phyloP scores from a whole-genome alignment of 2,797 vertebrate genomes.

The Otolemur crassicaudatus region DNA sequence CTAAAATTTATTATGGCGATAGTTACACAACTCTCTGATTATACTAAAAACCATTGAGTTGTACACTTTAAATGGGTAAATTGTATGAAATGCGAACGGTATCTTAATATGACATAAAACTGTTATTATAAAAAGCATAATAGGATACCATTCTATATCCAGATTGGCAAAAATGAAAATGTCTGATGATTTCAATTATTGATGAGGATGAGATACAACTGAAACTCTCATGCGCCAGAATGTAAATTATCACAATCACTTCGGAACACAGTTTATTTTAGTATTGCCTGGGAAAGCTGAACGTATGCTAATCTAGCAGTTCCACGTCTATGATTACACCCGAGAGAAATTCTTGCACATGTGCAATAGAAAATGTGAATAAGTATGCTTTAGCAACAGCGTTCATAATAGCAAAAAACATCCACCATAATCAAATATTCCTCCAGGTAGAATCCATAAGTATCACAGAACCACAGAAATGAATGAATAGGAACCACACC shows the following conservation, averaged over 20 bases:
- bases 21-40: not conserved
- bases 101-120: not conserved
- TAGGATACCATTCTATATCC: not conserved
- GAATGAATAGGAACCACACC: not conserved
- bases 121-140: not conserved
- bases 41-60: not conserved
- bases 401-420: not conserved
- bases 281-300: not conserved
- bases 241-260: constrained; percentile 4
- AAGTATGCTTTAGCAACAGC: not conserved
- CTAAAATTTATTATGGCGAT: not conserved
- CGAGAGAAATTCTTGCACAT: not conserved
- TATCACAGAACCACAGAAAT: not conserved
- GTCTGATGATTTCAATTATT: not conserved
- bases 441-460: not conserved
- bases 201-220: not conserved
- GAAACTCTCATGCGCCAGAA: not conserved
- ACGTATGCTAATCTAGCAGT: not conserved
- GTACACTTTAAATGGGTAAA: not conserved
- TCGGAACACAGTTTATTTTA: constrained; percentile 8
- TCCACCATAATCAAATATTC: not conserved
- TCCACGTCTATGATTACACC: not conserved
- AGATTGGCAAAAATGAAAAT: not conserved
- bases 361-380: constrained; percentile 8
- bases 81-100: not conserved